A percentile compares a stretch with the other conserved stretches of the same genome.
Evolutionary conservation across 2,113 vertebrate genomes (phyloP).

Genomic region (Phaethornis superciliosus): DNA sequence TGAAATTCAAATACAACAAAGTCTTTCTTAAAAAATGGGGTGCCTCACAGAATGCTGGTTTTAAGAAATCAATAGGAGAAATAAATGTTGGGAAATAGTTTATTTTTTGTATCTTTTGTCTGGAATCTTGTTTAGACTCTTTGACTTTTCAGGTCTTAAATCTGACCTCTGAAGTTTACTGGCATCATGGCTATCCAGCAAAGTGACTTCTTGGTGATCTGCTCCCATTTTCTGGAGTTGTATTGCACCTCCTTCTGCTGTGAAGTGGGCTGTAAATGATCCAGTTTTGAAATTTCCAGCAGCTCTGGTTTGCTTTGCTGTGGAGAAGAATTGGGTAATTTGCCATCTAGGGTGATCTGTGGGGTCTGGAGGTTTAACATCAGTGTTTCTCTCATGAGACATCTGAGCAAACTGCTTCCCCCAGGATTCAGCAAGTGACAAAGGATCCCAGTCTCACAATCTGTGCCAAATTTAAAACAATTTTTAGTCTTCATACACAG

Average conservation of each 20-base stretch:
- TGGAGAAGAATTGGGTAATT: not conserved
- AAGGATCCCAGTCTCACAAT: not conserved
- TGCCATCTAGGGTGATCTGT: not conserved
- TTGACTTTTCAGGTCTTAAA: not conserved
- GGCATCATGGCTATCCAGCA: not conserved
- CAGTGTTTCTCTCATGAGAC: fast-evolving
- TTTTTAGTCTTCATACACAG: fast-evolving
- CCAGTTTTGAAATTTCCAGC: fast-evolving
- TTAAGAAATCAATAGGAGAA: not conserved
- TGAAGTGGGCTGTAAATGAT: no score
- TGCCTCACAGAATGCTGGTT: not conserved
- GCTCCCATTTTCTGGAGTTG: no score
- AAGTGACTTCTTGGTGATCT: not conserved
- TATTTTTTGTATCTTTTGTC: not conserved
- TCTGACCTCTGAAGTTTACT: not conserved
- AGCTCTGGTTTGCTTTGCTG: not conserved
- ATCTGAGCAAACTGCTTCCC: not conserved
- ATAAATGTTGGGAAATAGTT: not conserved
- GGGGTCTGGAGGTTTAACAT: not conserved
- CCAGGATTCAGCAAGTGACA: not conserved
- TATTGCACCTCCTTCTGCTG: no score
- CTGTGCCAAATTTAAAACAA: fast-evolving
- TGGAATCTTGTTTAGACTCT: not conserved
- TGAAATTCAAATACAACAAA: not conserved
- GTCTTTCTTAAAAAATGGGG: not conserved